phyloP scores from a whole-genome alignment of 2,888 invertebrate genomes.

The Dynastes tityus region DNA sequence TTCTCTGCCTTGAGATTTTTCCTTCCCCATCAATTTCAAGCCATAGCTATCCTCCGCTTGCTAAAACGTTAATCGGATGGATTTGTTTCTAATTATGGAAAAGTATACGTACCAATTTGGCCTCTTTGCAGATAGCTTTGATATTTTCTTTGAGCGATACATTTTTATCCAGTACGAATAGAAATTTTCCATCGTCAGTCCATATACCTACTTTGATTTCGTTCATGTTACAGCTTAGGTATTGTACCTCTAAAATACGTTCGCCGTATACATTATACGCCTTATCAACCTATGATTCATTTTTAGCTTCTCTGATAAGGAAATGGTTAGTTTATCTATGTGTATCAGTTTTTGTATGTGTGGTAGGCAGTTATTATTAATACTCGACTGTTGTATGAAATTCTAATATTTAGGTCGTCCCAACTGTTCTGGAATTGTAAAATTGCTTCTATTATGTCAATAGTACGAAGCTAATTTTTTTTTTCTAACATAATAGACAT shows the following conservation, averaged over 20 bases:
- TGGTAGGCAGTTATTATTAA: conserved; percentile 14
- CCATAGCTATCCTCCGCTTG: conserved; percentile 59
- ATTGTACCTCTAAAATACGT: background rate
- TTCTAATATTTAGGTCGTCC: no score
- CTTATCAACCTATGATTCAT: conserved; percentile 38
- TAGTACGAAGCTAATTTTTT: no score
- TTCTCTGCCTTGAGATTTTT: conserved; percentile 12
- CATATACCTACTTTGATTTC: conserved; percentile 56
- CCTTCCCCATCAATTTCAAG: conserved; percentile 59
- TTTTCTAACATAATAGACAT: no score
- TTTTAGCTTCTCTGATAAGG: conserved; percentile 34
- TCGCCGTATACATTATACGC: background rate
- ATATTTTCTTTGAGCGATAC: conserved; percentile 55
- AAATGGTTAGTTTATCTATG: conserved; percentile 31
- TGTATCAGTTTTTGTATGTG: conserved; percentile 19
- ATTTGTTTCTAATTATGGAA: conserved; percentile 1
- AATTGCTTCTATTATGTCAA: no score
- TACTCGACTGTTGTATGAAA: background rate
- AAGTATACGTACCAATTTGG: conserved; percentile 53
- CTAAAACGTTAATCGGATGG: conserved; percentile 39
- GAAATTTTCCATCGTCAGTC: conserved; percentile 52
- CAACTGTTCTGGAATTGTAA: no score
- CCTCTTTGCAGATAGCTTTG: conserved; percentile 53
- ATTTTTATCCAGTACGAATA: conserved; percentile 55
- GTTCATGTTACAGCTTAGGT: conserved; percentile 50